Evolutionary conservation across 2,113 vertebrate species (phyloP).

Genomic region (Laticauda laticaudata): DNA sequence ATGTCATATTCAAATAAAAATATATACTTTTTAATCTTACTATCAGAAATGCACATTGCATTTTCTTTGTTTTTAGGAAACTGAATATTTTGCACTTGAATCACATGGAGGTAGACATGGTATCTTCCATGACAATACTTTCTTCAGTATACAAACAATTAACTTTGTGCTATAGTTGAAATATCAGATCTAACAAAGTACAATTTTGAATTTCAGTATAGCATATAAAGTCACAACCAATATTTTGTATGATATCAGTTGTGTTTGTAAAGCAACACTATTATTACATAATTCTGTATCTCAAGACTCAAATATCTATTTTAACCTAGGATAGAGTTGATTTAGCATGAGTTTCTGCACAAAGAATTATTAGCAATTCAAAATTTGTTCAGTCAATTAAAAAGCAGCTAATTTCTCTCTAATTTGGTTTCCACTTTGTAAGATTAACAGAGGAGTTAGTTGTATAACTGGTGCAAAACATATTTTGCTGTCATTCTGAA

Average conservation of each 20-base stretch:
- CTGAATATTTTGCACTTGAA: constrained; percentile 51
- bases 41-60: not conserved
- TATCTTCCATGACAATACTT: constrained; percentile 45
- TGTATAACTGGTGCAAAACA: not conserved
- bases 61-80: constrained; percentile 8
- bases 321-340: not conserved
- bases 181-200: not conserved
- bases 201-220: constrained; percentile 40
- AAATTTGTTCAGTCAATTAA: not conserved
- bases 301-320: not conserved
- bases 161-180: constrained; percentile 41
- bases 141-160: constrained; percentile 47
- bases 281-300: constrained; percentile 31
- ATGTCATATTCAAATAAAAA: constrained; percentile 24
- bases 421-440: not conserved
- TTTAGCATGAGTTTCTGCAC: constrained; percentile 5
- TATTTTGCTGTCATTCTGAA: not conserved
- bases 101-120: constrained; percentile 37
- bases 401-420: not conserved
- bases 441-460: not conserved
- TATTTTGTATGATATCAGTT: constrained; percentile 57
- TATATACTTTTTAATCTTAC: not conserved
- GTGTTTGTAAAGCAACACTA: constrained; percentile 47
- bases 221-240: constrained; percentile 29
- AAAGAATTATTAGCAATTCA: not conserved